Percentiles rank a stretch among this genome's conserved stretches.
Evolutionary conservation across 2,113 vertebrate species (phyloP).

Genomic region (Pseudonaja textilis): DNA sequence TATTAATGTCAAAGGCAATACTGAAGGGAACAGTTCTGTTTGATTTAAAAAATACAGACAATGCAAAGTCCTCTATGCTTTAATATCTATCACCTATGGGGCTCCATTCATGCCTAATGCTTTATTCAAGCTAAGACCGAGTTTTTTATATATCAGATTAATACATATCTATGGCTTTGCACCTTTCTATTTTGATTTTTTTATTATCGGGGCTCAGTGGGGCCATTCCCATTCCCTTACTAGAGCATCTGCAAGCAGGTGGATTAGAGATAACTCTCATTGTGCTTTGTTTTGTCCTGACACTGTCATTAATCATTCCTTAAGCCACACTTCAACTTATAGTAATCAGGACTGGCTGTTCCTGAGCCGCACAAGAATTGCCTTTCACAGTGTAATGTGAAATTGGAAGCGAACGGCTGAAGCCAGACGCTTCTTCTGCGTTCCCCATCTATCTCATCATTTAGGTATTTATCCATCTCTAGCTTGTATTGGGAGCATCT

Average conservation of each 20-base stretch:
- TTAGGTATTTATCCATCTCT: slow-evolving; percentile 99
- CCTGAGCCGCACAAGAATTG: slow-evolving; percentile 96
- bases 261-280: slow-evolving; percentile 98
- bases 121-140: slow-evolving; percentile 81
- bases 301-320: slow-evolving; percentile 99
- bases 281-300: slow-evolving; percentile 97
- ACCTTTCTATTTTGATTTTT: slow-evolving; percentile 83
- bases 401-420: slow-evolving; percentile 99
- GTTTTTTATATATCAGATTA: slow-evolving; percentile 83
- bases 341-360: slow-evolving; percentile 99
- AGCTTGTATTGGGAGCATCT: slow-evolving; percentile 91
- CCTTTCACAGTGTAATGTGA: slow-evolving; percentile 95
- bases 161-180: slow-evolving; percentile 83
- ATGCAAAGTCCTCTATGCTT: slow-evolving; percentile 91
- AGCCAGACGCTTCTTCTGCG: slow-evolving; percentile 92
- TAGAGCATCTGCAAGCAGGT: slow-evolving; percentile 93
- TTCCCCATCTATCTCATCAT: slow-evolving; percentile 99
- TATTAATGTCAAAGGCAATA: slow-evolving; percentile 97
- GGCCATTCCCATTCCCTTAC: slow-evolving; percentile 88
- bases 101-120: slow-evolving; percentile 86
- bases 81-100: slow-evolving; percentile 92
- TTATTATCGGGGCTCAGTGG: slow-evolving; percentile 85
- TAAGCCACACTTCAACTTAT: slow-evolving; percentile 98
- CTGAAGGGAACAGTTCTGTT: slow-evolving; percentile 92
- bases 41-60: slow-evolving; percentile 95